These are phyloP conservation scores for Coranthus polyacanthus DNA, from an alignment of 2,797 vertebrate species.

Conservation along the genomic window DNA sequence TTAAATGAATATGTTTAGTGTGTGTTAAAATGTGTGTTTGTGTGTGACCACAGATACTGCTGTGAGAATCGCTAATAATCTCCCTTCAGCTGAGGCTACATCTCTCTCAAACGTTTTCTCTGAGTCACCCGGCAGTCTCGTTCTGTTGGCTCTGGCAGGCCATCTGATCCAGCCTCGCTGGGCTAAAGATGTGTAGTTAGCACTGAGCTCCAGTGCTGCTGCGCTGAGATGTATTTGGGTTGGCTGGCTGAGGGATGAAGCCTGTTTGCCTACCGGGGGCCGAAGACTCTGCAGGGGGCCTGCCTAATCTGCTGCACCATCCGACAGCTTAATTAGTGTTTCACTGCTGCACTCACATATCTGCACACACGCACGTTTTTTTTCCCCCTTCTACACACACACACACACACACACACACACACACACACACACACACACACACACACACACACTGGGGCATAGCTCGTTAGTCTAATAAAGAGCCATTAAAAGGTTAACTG, in stretches of 20 bases:
- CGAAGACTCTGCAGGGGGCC: constrained; percentile 75
- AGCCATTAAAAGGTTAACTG: constrained; percentile 83
- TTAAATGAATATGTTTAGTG: not conserved
- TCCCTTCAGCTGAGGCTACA: constrained; percentile 25
- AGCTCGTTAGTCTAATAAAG: constrained; percentile 82
- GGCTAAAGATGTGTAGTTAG: constrained; percentile 57
- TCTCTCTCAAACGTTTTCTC: constrained; percentile 35
- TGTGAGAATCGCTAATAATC: constrained; percentile 52
- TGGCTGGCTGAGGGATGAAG: constrained; percentile 79
- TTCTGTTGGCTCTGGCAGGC: constrained; percentile 51
- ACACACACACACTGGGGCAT: constrained; percentile 63
- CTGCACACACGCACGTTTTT: constrained; percentile 51
- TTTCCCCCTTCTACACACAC: constrained; percentile 15
- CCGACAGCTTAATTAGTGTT: constrained; percentile 83
- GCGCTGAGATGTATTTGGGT: constrained; percentile 75
- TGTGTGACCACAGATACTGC: constrained; percentile 14
- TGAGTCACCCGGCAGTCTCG: constrained; percentile 50
- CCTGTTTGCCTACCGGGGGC: constrained; percentile 78
- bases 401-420: constrained; percentile 68
- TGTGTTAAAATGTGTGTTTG: too few species aligned
- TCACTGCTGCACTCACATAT: constrained; percentile 67
- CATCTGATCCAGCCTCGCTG: constrained; percentile 61
- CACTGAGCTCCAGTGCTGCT: constrained; percentile 45
- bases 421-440: constrained; percentile 53
- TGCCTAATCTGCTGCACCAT: constrained; percentile 79